Evolutionary conservation across 2,797 vertebrate genomes (phyloP).

Genomic region (Chanos chanos): DNA sequence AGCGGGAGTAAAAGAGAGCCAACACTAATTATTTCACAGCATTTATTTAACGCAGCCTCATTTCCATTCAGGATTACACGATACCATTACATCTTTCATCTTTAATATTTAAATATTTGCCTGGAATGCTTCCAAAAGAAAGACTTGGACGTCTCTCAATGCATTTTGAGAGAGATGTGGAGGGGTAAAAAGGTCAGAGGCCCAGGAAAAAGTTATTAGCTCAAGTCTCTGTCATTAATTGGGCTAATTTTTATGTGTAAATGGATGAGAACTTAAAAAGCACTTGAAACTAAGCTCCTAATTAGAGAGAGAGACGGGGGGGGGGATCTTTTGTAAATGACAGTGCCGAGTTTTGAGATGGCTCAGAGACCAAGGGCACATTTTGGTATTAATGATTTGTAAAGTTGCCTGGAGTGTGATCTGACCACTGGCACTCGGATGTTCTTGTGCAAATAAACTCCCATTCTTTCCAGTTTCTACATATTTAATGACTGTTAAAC

Average conservation of each 20-base stretch:
- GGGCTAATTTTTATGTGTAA: conserved; percentile 31
- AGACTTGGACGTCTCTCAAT: conserved; percentile 1
- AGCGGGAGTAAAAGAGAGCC: conserved; percentile 13
- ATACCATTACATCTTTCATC: conserved; percentile 22
- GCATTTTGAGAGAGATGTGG: background rate
- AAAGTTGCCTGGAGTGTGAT: too few relatives aligned
- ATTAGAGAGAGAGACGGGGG: too few relatives aligned
- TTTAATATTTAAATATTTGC: conserved; percentile 18
- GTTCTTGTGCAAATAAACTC: too few relatives aligned
- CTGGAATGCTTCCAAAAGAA: conserved; percentile 1
- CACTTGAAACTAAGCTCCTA: conserved; percentile 22
- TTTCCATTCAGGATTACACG: conserved; percentile 17
- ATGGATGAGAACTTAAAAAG: conserved; percentile 27
- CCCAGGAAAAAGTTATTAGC: conserved; percentile 22
- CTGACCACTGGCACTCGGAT: too few relatives aligned
- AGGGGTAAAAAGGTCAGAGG: conserved; percentile 11
- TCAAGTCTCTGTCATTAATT: conserved; percentile 33
- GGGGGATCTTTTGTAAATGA: too few relatives aligned
- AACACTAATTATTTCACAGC: conserved; percentile 42
- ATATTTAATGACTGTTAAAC: too few relatives aligned
- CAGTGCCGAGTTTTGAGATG: too few relatives aligned
- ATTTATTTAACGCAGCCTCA: conserved; percentile 24
- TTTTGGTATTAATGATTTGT: too few relatives aligned
- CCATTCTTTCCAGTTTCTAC: too few relatives aligned
- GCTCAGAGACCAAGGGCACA: too few relatives aligned